A percentile compares a stretch with the other conserved stretches of the same genome.
These are phyloP conservation scores for Corythaixoides concolor DNA, from an alignment of 2,113 vertebrate genomes.

Conservation along the genomic window DNA sequence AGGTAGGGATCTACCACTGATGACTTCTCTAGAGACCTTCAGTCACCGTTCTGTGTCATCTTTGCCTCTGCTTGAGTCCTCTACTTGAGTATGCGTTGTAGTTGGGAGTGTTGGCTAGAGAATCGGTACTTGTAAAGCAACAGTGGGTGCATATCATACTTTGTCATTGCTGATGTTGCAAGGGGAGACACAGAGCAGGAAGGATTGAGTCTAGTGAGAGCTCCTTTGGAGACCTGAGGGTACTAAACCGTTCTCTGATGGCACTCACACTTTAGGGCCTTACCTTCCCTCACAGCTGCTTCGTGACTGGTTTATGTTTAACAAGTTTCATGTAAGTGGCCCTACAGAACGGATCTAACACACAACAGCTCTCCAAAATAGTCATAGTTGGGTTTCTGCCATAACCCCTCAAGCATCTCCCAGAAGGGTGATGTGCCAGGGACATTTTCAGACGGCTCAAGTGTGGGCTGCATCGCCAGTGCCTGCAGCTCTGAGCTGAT, in stretches of 20 bases:
- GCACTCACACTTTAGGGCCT: rapidly evolving
- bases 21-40: background rate
- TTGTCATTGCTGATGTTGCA: background rate
- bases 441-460: background rate
- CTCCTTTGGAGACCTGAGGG: background rate
- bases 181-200: background rate
- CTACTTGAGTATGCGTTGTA: background rate
- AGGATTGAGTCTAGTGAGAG: background rate
- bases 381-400: background rate
- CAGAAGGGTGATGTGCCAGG: background rate
- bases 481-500: background rate
- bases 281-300: background rate
- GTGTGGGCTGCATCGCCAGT: rapidly evolving
- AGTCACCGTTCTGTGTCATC: background rate
- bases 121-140: background rate
- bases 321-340: background rate
- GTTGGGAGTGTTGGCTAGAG: background rate
- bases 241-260: background rate
- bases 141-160: rapidly evolving
- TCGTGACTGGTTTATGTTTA: background rate
- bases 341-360: background rate
- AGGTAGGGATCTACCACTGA: background rate
- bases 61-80: background rate
- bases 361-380: background rate
- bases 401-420: background rate